These are phyloP conservation scores for Myotis yumanensis DNA, from an alignment of 2,113 vertebrate genomes.

Conservation along the genomic window DNA sequence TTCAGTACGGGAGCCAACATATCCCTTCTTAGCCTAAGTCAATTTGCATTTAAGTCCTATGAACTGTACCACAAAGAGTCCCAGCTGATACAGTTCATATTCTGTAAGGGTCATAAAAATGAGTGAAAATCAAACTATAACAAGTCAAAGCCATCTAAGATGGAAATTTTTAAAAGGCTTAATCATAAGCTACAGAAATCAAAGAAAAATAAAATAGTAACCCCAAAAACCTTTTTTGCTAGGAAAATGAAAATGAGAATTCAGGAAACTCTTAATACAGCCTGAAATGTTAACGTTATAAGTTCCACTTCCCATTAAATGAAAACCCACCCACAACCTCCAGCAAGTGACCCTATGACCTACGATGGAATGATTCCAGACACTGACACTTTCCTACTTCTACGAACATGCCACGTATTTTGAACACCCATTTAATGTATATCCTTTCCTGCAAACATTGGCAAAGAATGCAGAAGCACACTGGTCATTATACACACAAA, in stretches of 20 bases:
- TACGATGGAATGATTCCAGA: not conserved
- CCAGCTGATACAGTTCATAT: not conserved
- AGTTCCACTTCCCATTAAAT: not conserved
- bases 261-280: not conserved
- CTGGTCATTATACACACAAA: not conserved
- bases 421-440: not conserved
- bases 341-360: not conserved
- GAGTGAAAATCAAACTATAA: not conserved
- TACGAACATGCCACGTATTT: not conserved
- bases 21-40: not conserved
- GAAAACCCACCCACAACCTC: not conserved
- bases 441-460: not conserved
- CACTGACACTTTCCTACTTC: not conserved
- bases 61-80: not conserved
- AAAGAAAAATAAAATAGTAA: constrained; percentile 9
- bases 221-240: not conserved
- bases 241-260: not conserved
- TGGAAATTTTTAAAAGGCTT: not conserved
- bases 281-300: not conserved
- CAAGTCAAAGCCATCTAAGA: not conserved
- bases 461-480: not conserved
- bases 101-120: not conserved
- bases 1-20: not conserved
- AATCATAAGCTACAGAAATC: not conserved
- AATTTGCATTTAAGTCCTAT: not conserved